Percentiles rank a stretch among this genome's conserved stretches.
Conservation (phyloP, 2,113 vertebrate species). For the Tautogolabrus adspersus region DNA sequence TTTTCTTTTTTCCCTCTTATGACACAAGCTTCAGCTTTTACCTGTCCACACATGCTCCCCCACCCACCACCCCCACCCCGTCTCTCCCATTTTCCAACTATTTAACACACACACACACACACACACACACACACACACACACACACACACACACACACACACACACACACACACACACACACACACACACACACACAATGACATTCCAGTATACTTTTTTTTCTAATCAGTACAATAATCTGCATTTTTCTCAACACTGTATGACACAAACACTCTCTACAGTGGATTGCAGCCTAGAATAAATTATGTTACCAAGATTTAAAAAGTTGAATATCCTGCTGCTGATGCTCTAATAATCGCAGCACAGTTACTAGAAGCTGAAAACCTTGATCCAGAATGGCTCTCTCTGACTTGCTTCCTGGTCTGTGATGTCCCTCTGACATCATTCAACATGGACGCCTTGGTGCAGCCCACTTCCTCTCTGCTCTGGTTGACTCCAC, state of each 20-base stretch:
- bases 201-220: not conserved
- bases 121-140: not conserved
- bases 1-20: constrained; percentile 11
- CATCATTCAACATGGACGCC: constrained; percentile 52
- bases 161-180: not conserved
- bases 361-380: not conserved
- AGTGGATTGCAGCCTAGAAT: not conserved
- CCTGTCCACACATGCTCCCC: constrained; percentile 59
- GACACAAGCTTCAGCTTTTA: not conserved
- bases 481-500: constrained; percentile 7
- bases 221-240: not conserved
- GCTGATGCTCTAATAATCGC: not conserved
- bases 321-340: not conserved
- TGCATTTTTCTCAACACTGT: not conserved
- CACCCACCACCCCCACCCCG: constrained; percentile 1
- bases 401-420: constrained; percentile 52
- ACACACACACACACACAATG: not conserved
- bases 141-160: not conserved
- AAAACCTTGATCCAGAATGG: not conserved
- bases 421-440: constrained; percentile 59
- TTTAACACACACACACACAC: constrained; percentile 3
- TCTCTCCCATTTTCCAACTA: constrained; percentile 37
- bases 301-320: not conserved
- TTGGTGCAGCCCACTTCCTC: constrained; percentile 51
- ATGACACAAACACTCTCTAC: not conserved